Evolutionary conservation across 2,888 invertebrate genomes (phyloP), one percentile per base, ranked within the genome.

Genomic region (Helicoverpa assulta): DNA sequence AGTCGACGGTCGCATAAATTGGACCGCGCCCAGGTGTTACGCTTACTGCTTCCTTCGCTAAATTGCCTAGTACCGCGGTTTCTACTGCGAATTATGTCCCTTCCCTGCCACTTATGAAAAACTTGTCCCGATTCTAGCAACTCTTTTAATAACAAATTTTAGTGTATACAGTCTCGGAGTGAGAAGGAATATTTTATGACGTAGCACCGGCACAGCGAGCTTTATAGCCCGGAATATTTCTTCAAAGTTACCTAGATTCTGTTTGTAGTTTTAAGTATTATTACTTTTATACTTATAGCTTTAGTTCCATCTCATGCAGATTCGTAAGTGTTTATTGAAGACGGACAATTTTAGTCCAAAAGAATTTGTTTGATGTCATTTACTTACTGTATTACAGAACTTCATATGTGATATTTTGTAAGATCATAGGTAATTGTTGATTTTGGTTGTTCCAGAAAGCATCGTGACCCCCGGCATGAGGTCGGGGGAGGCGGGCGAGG

Each of bases 401-500:
- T 52, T 19, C 21, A 19, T n/a, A 54, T 18, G 21, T 47, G 4
- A 52, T n/a, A 10, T 52, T 26, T 26, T 21, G 8, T 29, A 19
- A 33, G 16, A 16, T 29, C 43, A 40, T 4, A 37, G 2, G 47
- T 50, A 58, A 57, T 43, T 14, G 18, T 51, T 16, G 1, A 16
- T 61, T 10, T 55, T 55, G 8, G 6, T 76, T 77, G 80, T 76
- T 75, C 1, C 84, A 94, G 95, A 85, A 88, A 84, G 83, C 83
- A 86, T 83, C 86, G 91, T 88, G 91, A 91, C 94, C 96, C 96
- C 96, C 94, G 96, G 96, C 94, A 95, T 96, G 94, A 95, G 96
- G 94, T 95, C 96, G 94, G 95, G 96, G 94, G 95, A 94, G 93
- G 95, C 89, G 92, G 95, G 93, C 91, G 96, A 93, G 96, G 96